phyloP scores from a whole-genome alignment of 1,140 invertebrate species.

The Bactericera cockerelli region DNA sequence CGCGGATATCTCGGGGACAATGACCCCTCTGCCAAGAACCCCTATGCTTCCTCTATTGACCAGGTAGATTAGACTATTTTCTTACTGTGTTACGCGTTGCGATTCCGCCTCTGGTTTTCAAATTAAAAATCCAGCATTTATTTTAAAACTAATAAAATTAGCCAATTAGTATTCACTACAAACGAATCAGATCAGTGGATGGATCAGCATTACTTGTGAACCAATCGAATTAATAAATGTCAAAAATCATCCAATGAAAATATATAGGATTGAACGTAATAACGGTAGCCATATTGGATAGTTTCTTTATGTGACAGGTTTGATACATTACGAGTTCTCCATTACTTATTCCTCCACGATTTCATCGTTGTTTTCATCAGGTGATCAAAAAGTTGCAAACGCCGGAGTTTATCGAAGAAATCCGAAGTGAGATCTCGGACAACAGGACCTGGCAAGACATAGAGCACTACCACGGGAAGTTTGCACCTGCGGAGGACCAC shows the following conservation, averaged over 20 bases:
- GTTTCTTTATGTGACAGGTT: too few species aligned
- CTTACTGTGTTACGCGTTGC: too few species aligned
- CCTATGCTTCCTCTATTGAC: background rate
- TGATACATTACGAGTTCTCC: too few species aligned
- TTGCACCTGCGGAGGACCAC: constrained; percentile 39
- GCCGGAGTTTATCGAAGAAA: constrained; percentile 39
- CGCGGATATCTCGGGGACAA: constrained; percentile 19
- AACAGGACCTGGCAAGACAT: constrained; percentile 47
- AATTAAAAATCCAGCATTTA: too few species aligned
- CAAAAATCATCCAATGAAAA: too few species aligned
- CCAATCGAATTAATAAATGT: too few species aligned
- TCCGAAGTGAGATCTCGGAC: constrained; percentile 48
- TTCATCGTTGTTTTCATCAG: constrained; percentile 38
- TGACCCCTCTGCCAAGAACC: background rate
- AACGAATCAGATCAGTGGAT: background rate
- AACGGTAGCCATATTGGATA: too few species aligned
- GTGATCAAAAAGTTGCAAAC: constrained; percentile 45
- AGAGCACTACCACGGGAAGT: constrained; percentile 50
- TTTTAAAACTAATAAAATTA: background rate
- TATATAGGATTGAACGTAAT: background rate
- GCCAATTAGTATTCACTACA: background rate
- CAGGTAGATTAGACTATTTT: too few species aligned
- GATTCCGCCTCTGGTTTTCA: too few species aligned
- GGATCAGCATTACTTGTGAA: too few species aligned
- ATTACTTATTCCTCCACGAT: too few species aligned